phyloP scores from a whole-genome alignment of 2,797 vertebrate genomes.

The Sorex maritimensis region DNA sequence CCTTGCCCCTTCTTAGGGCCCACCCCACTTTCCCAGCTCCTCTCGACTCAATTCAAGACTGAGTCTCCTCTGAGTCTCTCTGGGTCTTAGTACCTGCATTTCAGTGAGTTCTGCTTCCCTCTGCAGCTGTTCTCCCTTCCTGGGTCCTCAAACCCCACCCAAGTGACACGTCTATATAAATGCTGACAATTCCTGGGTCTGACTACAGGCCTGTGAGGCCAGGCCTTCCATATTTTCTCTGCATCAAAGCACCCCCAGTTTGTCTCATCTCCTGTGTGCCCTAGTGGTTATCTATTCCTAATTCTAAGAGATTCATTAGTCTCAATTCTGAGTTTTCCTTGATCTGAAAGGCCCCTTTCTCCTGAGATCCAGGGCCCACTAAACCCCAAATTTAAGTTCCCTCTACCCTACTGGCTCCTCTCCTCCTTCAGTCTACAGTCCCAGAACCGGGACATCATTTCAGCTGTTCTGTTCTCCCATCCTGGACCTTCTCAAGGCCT shows the following conservation, averaged over 20 bases:
- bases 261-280: background rate
- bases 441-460: background rate
- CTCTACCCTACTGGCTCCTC: background rate
- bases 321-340: background rate
- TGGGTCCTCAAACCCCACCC: background rate
- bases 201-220: background rate
- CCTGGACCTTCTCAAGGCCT: background rate
- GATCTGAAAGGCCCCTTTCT: background rate
- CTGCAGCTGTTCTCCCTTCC: background rate
- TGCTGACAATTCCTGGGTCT: background rate
- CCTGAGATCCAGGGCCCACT: background rate
- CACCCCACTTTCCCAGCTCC: background rate
- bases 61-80: background rate
- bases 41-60: background rate
- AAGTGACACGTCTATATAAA: background rate
- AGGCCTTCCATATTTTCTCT: background rate
- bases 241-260: background rate
- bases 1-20: background rate
- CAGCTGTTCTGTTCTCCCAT: background rate
- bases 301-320: background rate
- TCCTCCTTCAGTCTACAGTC: background rate
- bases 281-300: background rate
- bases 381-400: background rate
- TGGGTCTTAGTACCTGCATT: background rate
- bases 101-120: background rate